phyloP scores from a whole-genome alignment of 2,888 invertebrate species.

The Suillia variegata region DNA sequence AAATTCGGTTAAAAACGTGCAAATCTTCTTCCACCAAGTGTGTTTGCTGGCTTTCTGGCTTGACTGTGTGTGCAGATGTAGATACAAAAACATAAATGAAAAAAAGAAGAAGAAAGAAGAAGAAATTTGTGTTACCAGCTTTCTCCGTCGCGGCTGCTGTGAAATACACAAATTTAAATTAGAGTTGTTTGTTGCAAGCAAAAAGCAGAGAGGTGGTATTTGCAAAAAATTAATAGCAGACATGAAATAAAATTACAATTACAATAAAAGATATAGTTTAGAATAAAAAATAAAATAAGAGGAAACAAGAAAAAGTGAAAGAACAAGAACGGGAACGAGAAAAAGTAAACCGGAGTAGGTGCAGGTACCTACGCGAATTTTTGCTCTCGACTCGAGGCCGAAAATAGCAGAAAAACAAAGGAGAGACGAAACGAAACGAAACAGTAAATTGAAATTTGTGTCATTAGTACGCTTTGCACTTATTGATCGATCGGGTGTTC shows the following conservation, averaged over 20 bases:
- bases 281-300: too few species aligned
- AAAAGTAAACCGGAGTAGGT: background rate
- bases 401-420: background rate
- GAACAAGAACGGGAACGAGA: too few species aligned
- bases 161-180: background rate
- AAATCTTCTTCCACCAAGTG: background rate
- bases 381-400: too few species aligned
- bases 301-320: too few species aligned
- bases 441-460: conserved; percentile 3
- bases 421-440: background rate
- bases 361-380: background rate
- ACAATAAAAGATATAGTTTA: too few species aligned
- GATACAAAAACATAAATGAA: conserved; percentile 2
- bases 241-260: too few species aligned
- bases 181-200: background rate
- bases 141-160: background rate
- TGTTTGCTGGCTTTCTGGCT: background rate
- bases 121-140: background rate
- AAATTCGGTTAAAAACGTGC: background rate
- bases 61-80: background rate
- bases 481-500: conserved; percentile 1
- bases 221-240: too few species aligned
- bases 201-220: too few species aligned
- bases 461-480: conserved; percentile 5
- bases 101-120: background rate